A percentile compares a stretch with the other conserved stretches of the same genome.
Evolutionary conservation across 2,113 vertebrate genomes (phyloP).

Genomic region (Heloderma charlesbogerti): DNA sequence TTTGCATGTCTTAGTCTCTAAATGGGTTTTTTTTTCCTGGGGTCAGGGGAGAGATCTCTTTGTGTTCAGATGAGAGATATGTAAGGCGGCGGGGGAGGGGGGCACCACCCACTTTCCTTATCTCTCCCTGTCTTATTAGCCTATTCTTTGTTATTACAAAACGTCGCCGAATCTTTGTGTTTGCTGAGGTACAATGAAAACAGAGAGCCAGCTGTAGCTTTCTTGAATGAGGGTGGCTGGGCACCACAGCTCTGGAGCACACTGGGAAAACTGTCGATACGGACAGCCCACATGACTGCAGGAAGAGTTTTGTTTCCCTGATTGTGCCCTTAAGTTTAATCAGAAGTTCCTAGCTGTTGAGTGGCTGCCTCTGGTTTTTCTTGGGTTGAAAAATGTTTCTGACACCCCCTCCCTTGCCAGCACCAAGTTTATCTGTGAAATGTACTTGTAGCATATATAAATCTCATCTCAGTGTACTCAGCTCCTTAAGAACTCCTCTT

Average conservation of each 20-base stretch:
- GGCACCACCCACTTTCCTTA: conserved; percentile 37
- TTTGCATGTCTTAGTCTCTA: conserved; percentile 25
- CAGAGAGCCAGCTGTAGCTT: conserved; percentile 68
- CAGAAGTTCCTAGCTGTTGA: conserved; percentile 74
- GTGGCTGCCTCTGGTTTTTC: conserved; percentile 73
- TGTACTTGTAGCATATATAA: conserved; percentile 71
- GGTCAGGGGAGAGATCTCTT: neutral
- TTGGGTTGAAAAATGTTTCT: conserved; percentile 70
- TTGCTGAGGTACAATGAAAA: conserved; percentile 63
- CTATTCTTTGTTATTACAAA: conserved; percentile 71
- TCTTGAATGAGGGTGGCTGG: conserved; percentile 72
- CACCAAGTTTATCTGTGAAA: conserved; percentile 72
- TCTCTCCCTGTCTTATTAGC: conserved; percentile 56
- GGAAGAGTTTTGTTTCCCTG: conserved; percentile 67
- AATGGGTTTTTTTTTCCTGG: neutral
- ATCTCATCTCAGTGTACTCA: conserved; percentile 65
- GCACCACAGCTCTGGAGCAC: conserved; percentile 66
- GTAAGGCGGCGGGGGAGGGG: no score
- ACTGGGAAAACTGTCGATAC: conserved; percentile 72
- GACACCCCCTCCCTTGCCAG: conserved; percentile 22
- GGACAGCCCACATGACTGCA: conserved; percentile 71
- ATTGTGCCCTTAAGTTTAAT: conserved; percentile 68
- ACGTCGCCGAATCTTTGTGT: conserved; percentile 58
- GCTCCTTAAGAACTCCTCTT: conserved; percentile 75
- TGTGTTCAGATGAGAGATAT: conserved; percentile 19